Base-by-base conservation (phyloP, 2,888 invertebrate species). In the Plusia festucae region DNA sequence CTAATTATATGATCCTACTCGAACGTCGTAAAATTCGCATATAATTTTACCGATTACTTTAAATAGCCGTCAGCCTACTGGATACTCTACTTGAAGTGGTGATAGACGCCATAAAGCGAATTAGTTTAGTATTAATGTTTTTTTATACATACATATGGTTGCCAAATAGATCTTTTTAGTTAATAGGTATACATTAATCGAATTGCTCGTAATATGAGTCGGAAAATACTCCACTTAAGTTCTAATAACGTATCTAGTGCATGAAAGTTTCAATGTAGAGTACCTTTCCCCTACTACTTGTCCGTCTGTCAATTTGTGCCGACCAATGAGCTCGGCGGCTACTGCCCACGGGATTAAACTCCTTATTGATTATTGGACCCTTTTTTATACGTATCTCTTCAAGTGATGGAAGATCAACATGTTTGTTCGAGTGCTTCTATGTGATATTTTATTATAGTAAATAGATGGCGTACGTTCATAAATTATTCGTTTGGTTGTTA, bases 311-410 rank as follows among this genome's bases (percentile, higher is more conserved):
- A 94, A 94, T 95, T 95, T 94, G 93, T 92, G 86, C 82, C 88
- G 88, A 84, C 91, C 93, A 93, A 94, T 94, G 90, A 91, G 92
- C 91, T 86, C 88, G 80, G 86, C 89, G 89, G 91, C 87, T 87
- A 83, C 84, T 87, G 85, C 95, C 94, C 93, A 83, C 82, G 95
- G 95, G 95, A 95, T 94, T 94, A 93, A 93, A 93, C 90, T 94
- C 89, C 93, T 94, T 95, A 95, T 95, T 95, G 95, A 95, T 95
- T 93, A 91, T 92, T 90, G 91, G 92, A 90, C 91, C 95, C 94
- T 93, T 95, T 93, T 93, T 92, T 89, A 89, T 88, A 78, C 61
- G 65, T 68, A 30, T 40, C 13, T 69, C 78, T 65, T 56, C 77
- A 82, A 87, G 84, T 70, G 65, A 69, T 49, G 65, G 58, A 60